These are phyloP conservation scores for Pelosia muscerda DNA, from an alignment of 2,888 invertebrate species.

Conservation along the genomic window DNA sequence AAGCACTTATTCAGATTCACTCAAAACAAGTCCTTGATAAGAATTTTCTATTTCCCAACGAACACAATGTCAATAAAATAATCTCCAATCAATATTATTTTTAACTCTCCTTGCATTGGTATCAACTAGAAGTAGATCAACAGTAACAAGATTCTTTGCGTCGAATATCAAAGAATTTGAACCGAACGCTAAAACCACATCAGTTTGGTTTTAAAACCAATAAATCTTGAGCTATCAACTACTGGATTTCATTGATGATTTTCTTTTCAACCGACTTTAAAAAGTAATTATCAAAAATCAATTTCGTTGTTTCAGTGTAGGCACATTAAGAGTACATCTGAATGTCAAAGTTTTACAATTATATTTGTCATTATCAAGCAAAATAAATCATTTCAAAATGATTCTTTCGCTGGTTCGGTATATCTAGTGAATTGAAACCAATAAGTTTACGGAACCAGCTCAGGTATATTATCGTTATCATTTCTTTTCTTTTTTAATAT, in stretches of 20 bases:
- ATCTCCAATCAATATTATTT: constrained; percentile 6
- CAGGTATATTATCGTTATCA: no score
- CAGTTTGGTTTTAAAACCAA: constrained; percentile 8
- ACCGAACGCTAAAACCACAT: constrained; percentile 19
- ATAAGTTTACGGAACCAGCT: no score
- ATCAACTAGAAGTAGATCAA: background rate
- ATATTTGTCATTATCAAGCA: no score
- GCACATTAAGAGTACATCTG: no score
- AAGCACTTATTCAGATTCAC: no score
- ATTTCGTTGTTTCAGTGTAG: no score
- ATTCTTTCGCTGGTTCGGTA: no score
- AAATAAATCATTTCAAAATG: no score
- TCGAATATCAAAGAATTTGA: constrained; percentile 41
- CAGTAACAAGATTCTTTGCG: constrained; percentile 33
- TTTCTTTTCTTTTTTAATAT: no score
- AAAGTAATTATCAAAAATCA: background rate
- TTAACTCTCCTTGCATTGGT: background rate
- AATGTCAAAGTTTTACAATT: no score
- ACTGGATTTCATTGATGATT: background rate
- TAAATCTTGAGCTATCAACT: background rate
- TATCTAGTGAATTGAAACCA: no score
- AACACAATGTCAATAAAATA: background rate
- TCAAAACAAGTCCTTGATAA: no score
- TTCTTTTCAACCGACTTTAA: background rate
- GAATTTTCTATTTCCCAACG: background rate